Percentiles rank a stretch among this genome's conserved stretches.
These are phyloP conservation scores for Tamandua tetradactyla DNA, from an alignment of 2,797 vertebrate species.

Conservation along the genomic window DNA sequence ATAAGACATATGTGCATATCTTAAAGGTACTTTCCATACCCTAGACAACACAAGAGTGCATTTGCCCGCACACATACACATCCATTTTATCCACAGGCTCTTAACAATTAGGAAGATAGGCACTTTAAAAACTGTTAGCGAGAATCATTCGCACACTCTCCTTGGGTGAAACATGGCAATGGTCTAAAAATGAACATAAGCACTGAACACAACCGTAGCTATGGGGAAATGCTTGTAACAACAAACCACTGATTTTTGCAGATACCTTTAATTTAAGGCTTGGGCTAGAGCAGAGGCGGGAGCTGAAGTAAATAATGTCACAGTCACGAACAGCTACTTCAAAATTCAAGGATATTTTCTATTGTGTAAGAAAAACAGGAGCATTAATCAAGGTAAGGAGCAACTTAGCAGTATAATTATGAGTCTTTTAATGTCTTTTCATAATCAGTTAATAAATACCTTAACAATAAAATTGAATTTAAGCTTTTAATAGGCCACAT, in stretches of 20 bases:
- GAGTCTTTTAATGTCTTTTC: slow-evolving; percentile 89
- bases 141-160: slow-evolving; percentile 5
- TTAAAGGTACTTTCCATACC: background rate
- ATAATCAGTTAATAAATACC: slow-evolving; percentile 92
- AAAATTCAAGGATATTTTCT: slow-evolving; percentile 77
- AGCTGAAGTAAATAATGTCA: slow-evolving; percentile 57
- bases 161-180: slow-evolving; percentile 19
- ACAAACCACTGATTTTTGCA: slow-evolving; percentile 70
- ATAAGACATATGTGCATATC: background rate
- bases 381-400: slow-evolving; percentile 82
- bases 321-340: slow-evolving; percentile 47
- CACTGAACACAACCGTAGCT: background rate
- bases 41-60: background rate
- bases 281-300: slow-evolving; percentile 62
- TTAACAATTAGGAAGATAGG: background rate
- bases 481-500: slow-evolving; percentile 89
- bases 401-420: slow-evolving; percentile 87
- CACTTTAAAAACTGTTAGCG: background rate
- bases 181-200: slow-evolving; percentile 66
- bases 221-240: slow-evolving; percentile 16
- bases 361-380: slow-evolving; percentile 67
- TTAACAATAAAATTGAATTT: slow-evolving; percentile 89
- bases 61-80: accelerated
- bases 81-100: background rate
- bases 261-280: slow-evolving; percentile 63